Evolutionary conservation across 2,888 invertebrate species (phyloP).

Genomic region (Icerya purchasi): DNA sequence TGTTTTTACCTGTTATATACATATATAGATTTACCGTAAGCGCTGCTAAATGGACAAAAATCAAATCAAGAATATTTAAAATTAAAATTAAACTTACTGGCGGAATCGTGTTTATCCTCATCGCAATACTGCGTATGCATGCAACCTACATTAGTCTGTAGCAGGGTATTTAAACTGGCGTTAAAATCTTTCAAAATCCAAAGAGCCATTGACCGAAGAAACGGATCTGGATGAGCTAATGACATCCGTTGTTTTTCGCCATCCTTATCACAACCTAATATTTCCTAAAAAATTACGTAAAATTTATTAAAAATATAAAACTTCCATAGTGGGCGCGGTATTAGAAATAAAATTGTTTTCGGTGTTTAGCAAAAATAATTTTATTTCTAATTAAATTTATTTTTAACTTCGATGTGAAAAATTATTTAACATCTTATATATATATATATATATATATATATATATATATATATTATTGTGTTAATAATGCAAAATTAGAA

Average conservation of each 20-base stretch:
- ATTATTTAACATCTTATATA: no score
- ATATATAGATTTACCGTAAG: no score
- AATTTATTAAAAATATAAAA: no score
- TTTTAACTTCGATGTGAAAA: no score
- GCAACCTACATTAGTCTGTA: constrained; percentile 55
- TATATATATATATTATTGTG: no score
- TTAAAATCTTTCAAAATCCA: constrained; percentile 90
- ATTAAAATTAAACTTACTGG: constrained; percentile 24
- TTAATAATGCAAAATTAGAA: no score
- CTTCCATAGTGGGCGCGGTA: not conserved
- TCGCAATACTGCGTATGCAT: constrained; percentile 46
- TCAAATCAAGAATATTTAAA: no score
- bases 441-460: no score
- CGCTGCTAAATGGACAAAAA: no score
- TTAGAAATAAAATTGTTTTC: not conserved
- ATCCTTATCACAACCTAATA: constrained; percentile 37
- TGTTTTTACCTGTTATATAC: no score
- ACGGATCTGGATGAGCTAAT: constrained; percentile 79
- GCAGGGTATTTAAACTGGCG: constrained; percentile 62
- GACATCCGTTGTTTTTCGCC: constrained; percentile 46
- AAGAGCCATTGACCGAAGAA: constrained; percentile 87
- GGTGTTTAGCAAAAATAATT: not conserved
- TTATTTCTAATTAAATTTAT: no score
- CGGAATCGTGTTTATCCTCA: constrained; percentile 30
- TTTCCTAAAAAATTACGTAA: no score